A percentile compares a stretch with the other conserved stretches of the same genome.
Evolutionary conservation across 1,140 invertebrate species (phyloP).

Genomic region (Ridgeia piscesae): DNA sequence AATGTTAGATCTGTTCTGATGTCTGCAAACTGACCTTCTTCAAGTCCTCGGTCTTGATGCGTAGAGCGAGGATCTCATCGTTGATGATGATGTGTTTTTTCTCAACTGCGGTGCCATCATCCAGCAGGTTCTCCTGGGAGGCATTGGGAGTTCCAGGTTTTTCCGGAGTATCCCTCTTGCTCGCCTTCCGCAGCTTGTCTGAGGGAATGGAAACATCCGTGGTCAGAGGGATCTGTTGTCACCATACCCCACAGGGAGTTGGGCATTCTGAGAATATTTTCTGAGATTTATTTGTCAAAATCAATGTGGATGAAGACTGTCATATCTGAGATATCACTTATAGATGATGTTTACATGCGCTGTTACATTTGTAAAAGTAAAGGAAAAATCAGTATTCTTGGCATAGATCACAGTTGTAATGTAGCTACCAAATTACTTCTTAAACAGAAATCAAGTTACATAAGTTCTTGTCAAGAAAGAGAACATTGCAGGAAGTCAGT

Average conservation of each 20-base stretch:
- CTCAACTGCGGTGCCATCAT: conserved; percentile 37
- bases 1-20: neutral
- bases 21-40: conserved; percentile 38
- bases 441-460: neutral
- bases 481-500: neutral
- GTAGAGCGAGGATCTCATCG: conserved; percentile 52
- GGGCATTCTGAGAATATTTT: neutral
- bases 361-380: neutral
- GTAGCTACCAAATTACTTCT: neutral
- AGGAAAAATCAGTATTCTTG: neutral
- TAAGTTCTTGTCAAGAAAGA: neutral
- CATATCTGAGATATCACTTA: neutral
- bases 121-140: conserved; percentile 42
- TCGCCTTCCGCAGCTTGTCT: conserved; percentile 46
- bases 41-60: conserved; percentile 52
- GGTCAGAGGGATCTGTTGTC: neutral
- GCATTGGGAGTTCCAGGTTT: conserved; percentile 46
- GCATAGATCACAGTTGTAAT: neutral
- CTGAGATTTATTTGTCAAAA: neutral
- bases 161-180: conserved; percentile 49
- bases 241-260: neutral
- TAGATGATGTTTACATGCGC: neutral
- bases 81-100: conserved; percentile 48
- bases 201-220: neutral
- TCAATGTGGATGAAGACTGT: neutral